Conservation (phyloP, 2,888 invertebrate genomes). For the Coleophora deauratella region DNA sequence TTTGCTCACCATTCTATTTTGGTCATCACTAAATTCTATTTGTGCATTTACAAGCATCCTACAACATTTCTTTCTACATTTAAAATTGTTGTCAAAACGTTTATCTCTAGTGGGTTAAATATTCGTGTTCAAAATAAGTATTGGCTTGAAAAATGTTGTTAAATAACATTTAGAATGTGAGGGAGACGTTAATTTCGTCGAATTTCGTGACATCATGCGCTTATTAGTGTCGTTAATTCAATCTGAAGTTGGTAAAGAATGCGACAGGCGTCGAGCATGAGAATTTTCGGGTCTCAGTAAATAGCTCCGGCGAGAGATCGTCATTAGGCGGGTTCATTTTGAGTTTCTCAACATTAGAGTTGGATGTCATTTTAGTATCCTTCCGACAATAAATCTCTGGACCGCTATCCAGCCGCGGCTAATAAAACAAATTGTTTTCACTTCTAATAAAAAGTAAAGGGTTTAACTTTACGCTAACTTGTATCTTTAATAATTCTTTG, state of each 20-base stretch:
- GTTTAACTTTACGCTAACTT: too few relatives aligned
- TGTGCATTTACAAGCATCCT: slow-evolving; percentile 46
- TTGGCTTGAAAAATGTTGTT: slow-evolving; percentile 47
- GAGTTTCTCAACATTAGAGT: slow-evolving; percentile 50
- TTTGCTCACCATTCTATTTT: slow-evolving; percentile 55
- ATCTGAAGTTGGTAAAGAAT: slow-evolving; percentile 48
- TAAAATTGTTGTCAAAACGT: slow-evolving; percentile 52
- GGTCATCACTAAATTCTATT: slow-evolving; percentile 37
- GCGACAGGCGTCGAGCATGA: slow-evolving; percentile 41
- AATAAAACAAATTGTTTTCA: slow-evolving; percentile 34
- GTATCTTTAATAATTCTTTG: too few relatives aligned
- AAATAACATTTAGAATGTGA: slow-evolving; percentile 25
- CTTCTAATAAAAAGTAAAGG: too few relatives aligned
- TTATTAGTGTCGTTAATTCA: slow-evolving; percentile 56
- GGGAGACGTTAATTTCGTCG: slow-evolving; percentile 47
- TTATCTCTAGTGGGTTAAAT: slow-evolving; percentile 30
- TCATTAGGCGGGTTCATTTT: slow-evolving; percentile 52
- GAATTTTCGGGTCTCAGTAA: slow-evolving; percentile 52
- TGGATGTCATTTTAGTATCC: slow-evolving; percentile 45
- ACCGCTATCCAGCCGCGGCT: slow-evolving; percentile 22
- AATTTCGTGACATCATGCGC: slow-evolving; percentile 43
- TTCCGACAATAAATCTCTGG: slow-evolving; percentile 46
- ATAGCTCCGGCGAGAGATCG: slow-evolving; percentile 46
- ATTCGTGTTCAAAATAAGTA: slow-evolving; percentile 53
- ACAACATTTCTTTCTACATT: slow-evolving; percentile 33